These are phyloP conservation scores for Corythornis vintsioides DNA, from an alignment of 2,113 vertebrate species.

Conservation along the genomic window DNA sequence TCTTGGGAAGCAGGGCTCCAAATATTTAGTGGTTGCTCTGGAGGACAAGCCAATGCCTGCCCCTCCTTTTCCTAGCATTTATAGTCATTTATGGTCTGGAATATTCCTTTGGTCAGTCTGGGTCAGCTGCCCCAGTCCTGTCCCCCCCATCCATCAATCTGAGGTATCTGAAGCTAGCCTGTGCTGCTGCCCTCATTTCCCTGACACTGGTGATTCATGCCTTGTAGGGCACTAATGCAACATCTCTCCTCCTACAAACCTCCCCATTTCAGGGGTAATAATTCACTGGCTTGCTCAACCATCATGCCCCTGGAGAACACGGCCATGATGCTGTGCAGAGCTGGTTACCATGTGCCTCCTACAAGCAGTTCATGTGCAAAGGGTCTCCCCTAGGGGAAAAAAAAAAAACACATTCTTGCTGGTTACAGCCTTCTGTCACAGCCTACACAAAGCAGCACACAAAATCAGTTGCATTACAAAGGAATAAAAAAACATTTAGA, in stretches of 20 bases:
- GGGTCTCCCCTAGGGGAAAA: not conserved
- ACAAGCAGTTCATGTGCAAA: not conserved
- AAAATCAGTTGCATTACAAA: not conserved
- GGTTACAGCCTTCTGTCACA: constrained; percentile 17
- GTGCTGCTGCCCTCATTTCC: not conserved
- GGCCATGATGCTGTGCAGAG: not conserved
- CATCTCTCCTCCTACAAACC: not conserved
- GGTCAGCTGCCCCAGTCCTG: no score
- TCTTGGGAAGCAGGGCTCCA: no score
- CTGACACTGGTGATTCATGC: not conserved
- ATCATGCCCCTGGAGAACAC: not conserved
- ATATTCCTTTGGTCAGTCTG: no score
- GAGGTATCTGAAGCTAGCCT: not conserved
- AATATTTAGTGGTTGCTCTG: no score
- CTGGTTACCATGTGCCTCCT: not conserved
- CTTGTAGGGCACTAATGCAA: not conserved
- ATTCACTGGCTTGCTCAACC: not conserved
- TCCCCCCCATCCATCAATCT: no score
- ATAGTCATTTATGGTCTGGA: no score
- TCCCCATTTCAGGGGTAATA: not conserved
- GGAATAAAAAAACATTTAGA: not conserved
- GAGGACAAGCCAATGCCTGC: no score
- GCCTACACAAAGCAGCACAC: not conserved
- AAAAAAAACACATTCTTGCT: not conserved
- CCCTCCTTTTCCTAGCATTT: no score